Conservation (phyloP, 2,888 invertebrate genomes). For the Leptothorax acervorum region DNA sequence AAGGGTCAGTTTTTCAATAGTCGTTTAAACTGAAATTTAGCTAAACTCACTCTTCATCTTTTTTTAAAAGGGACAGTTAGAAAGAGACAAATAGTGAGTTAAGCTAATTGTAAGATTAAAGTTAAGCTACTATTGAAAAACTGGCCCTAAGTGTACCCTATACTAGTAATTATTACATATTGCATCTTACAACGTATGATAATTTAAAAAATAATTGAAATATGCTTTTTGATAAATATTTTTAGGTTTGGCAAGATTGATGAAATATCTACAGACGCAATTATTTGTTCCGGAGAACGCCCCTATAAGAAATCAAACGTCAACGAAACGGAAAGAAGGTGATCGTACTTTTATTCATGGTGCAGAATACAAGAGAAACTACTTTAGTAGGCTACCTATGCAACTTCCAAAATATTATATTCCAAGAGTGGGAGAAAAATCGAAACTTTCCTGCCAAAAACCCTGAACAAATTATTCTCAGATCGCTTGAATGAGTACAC, state of each 20-base stretch:
- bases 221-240: neutral
- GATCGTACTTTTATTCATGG: slow-evolving; percentile 41
- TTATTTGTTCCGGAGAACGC: slow-evolving; percentile 29
- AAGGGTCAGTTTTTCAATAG: no score
- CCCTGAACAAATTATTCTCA: slow-evolving; percentile 76
- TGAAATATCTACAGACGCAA: slow-evolving; percentile 11
- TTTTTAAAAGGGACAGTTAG: no score
- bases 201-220: neutral
- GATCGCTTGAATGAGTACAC: slow-evolving; percentile 72
- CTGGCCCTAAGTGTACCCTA: no score
- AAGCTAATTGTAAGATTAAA: no score
- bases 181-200: neutral
- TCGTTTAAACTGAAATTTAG: no score
- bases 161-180: no score
- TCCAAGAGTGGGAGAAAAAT: slow-evolving; percentile 56
- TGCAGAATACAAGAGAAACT: slow-evolving; percentile 63
- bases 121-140: no score
- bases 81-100: no score
- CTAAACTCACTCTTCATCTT: no score
- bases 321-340: slow-evolving; percentile 59
- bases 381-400: slow-evolving; percentile 65
- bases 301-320: slow-evolving; percentile 75
- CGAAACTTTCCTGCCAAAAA: slow-evolving; percentile 61
- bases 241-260: neutral
- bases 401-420: slow-evolving; percentile 71